Percentiles rank a stretch among this genome's conserved stretches.
Conservation (phyloP, 2,888 invertebrate species). For the Drosophila affinis region DNA sequence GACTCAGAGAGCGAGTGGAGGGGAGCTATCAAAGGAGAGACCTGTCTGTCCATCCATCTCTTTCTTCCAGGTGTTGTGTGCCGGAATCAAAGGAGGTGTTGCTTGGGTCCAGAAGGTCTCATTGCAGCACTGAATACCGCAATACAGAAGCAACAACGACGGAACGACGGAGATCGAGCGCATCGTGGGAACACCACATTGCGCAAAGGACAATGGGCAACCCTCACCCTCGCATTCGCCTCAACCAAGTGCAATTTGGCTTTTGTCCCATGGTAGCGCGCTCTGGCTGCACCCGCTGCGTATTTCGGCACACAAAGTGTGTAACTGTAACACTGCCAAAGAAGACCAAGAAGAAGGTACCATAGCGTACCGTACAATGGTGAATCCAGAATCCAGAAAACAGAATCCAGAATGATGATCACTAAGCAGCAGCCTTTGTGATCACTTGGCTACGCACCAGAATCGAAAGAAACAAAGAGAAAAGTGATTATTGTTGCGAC, state of each 20-base stretch:
- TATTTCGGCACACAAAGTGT: slow-evolving; percentile 53
- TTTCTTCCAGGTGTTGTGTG: slow-evolving; percentile 69
- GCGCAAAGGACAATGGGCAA: slow-evolving; percentile 75
- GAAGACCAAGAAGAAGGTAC: slow-evolving; percentile 15
- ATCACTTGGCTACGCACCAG: slow-evolving; percentile 48
- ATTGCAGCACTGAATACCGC: slow-evolving; percentile 6
- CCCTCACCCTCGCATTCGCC: slow-evolving; percentile 11
- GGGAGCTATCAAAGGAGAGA: slow-evolving; percentile 51
- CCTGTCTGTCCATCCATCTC: slow-evolving; percentile 46
- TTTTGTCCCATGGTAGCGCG: slow-evolving; percentile 48
- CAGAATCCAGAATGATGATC: slow-evolving; percentile 47
- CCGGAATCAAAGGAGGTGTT: slow-evolving; percentile 66
- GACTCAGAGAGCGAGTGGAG: background rate
- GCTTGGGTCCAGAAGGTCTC: slow-evolving; percentile 22
- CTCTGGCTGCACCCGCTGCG: slow-evolving; percentile 65
- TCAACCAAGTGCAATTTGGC: slow-evolving; percentile 68
- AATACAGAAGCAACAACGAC: slow-evolving; percentile 38
- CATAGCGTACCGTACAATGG: slow-evolving; percentile 12
- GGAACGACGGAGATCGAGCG: background rate
- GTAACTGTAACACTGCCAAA: slow-evolving; percentile 58
- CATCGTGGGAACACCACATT: slow-evolving; percentile 77
- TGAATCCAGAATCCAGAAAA: slow-evolving; percentile 22
- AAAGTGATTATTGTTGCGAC: slow-evolving; percentile 63
- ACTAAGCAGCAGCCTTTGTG: slow-evolving; percentile 45
- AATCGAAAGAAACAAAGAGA: slow-evolving; percentile 32